Percentiles rank a stretch among this genome's conserved stretches.
phyloP scores from a whole-genome alignment of 53 echinoderm and acorn worm genomes.

The Stichopus horrens region DNA sequence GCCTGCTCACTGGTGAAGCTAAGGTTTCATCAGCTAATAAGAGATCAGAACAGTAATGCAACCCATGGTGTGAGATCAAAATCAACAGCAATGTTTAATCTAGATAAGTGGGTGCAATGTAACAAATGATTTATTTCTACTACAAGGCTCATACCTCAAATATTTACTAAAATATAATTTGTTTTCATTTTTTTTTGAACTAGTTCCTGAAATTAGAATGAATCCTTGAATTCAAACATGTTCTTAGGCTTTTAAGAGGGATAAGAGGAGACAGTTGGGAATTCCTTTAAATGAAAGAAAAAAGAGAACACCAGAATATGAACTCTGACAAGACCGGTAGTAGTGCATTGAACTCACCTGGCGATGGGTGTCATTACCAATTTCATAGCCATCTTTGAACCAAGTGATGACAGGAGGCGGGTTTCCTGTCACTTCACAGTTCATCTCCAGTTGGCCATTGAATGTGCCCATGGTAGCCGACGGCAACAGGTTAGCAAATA shows the following conservation, averaged over 20 bases:
- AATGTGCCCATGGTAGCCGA: slow-evolving; percentile 41
- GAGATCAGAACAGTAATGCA: too few relatives aligned
- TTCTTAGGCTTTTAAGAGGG: neutral
- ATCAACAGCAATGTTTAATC: too few relatives aligned
- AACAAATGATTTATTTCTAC: too few relatives aligned
- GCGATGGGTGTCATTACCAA: slow-evolving; percentile 54
- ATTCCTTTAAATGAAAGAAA: too few relatives aligned
- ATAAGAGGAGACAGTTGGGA: too few relatives aligned
- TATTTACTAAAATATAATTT: too few relatives aligned
- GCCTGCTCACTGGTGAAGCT: too few relatives aligned
- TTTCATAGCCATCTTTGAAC: slow-evolving; percentile 61
- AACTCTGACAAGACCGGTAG: neutral
- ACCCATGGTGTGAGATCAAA: too few relatives aligned
- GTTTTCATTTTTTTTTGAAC: neutral
- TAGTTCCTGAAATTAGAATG: neutral
- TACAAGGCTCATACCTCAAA: too few relatives aligned
- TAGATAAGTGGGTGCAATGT: too few relatives aligned
- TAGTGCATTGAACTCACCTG: slow-evolving; percentile 34
- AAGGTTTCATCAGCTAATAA: too few relatives aligned
- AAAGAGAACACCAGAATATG: neutral
- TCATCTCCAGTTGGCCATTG: slow-evolving; percentile 43
- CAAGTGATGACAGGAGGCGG: slow-evolving; percentile 64
- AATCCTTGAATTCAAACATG: neutral
- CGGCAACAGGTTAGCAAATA: slow-evolving; percentile 49
- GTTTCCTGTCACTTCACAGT: slow-evolving; percentile 60